Evolutionary conservation across 2,113 vertebrate genomes (phyloP), one percentile per base, ranked within the genome.

Genomic region (Microtus richardsoni): DNA sequence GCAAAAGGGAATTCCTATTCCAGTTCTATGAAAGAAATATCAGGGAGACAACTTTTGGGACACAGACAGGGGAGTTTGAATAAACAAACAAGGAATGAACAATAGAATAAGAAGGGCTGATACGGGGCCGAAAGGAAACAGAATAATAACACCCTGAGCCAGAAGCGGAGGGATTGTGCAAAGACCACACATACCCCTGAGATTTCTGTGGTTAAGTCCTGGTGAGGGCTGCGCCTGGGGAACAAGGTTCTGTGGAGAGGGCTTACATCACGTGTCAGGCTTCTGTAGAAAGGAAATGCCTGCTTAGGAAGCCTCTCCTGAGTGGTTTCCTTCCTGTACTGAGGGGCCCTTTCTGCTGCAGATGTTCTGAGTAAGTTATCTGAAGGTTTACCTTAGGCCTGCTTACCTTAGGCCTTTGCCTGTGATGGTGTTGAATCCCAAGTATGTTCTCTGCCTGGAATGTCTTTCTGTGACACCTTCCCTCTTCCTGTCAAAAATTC

Each of bases 1-100:
- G 44, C 36, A 94, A 95, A 90, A 88, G 5, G 41, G 8, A 7
- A 36, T 91, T 92, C 91, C 82, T 70, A 36, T 87, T 95, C 95
- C 70, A 36, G 82, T 7, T 73, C 39, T 70, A 24, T 24, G 49
- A 74, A 93, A 60, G 22, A 95, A 90, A 94, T 28, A 44, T 24
- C 2, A 71, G 33, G 41, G 2, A 33, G 47, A 58, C 54, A 64
- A 66, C 54, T 24, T 7, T 52, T 44, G 39, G 52, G 8, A 28
- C 41, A 74, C 2, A 60, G 47, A 87, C 10, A 91, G 17, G 60
- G 36, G 8, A 26, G 16, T 54, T 33, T 92, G 62, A 66, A 88
- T 28, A 3, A 85, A 39, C n/a, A 47, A 90, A 66, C 33, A 75
- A 80, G 85, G 30, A 90, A 28, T 68, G 66, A 90, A 47, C 1